These are phyloP conservation scores for Torymus tubicola DNA, from an alignment of 2,888 invertebrate genomes.

Conservation along the genomic window DNA sequence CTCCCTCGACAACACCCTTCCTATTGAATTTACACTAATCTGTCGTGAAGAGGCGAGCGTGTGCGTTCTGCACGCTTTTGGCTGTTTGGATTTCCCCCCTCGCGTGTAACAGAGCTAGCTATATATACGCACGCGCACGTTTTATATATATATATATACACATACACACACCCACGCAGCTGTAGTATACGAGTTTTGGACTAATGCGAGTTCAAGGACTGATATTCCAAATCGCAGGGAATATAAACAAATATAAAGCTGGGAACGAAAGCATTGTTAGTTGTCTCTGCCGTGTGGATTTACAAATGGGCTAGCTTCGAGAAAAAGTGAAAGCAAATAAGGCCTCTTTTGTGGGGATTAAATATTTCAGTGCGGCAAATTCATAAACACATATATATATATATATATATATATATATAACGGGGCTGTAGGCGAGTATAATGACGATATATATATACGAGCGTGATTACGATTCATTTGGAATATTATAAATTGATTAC, in stretches of 20 bases:
- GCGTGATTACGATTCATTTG: background rate
- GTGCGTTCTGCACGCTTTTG: conserved; percentile 37
- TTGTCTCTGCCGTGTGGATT: conserved; percentile 35
- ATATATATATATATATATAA: background rate
- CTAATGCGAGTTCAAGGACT: background rate
- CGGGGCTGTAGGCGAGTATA: background rate
- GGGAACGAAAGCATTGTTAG: conserved; percentile 28
- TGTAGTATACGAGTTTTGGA: background rate
- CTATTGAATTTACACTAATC: conserved; percentile 59
- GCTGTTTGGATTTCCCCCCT: too few relatives aligned
- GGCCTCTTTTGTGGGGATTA: conserved; percentile 46
- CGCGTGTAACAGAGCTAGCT: conserved; percentile 9
- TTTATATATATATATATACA: too few relatives aligned
- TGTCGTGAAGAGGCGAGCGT: conserved; percentile 55
- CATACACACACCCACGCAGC: too few relatives aligned
- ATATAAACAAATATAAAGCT: conserved; percentile 59
- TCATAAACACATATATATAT: too few relatives aligned
- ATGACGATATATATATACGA: conserved; percentile 33
- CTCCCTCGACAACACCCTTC: conserved; percentile 38
- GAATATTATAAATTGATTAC: too few relatives aligned
- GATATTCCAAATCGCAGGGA: conserved; percentile 12
- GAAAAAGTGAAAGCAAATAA: conserved; percentile 34
- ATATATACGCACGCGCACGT: too few relatives aligned
- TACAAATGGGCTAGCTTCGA: conserved; percentile 13
- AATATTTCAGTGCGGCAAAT: conserved; percentile 50